Base-by-base conservation (phyloP, 2,113 vertebrate species). In the Ailuropoda melanoleuca region DNA sequence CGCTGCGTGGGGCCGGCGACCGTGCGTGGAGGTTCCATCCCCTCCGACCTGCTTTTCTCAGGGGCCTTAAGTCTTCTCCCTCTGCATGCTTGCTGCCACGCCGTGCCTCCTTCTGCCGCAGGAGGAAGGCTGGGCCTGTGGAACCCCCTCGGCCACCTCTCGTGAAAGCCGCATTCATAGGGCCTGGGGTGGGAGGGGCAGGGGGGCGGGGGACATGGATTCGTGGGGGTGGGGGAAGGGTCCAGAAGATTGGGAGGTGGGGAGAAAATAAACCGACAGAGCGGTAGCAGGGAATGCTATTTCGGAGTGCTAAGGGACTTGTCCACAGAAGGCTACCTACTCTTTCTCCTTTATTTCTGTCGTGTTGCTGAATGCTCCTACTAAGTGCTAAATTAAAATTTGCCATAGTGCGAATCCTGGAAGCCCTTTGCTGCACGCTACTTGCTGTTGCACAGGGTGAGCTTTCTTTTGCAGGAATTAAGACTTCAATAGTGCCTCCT, bases 301-400 rank as follows among this genome's bases (percentile, higher is more conserved):
- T 12, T 11, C 26, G 70, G 85, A 50, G 34, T 93, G 97, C 97
- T 53, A 95, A 92, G 83, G 84, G 84, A 24, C 60, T 8, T 55
- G 10, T 12, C 62, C 10, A 2, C 24, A 23, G 31, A 31, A 21
- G 64, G 81, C 90, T 94, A 84, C 66, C 78, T 11, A 66, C 56
- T 89, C 80, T 13, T 97, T 97, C 3, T 39, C 43, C 48, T 70
- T 58, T 88, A 15, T 21, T 75, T 84, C 34, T 92, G 96, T 90
- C 56, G 5, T 26, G 75, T 64, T n/a, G 72, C 56, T 91, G 94
- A 97, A 97, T 60, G 56, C 77, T 97, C 97, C 98, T 97, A 97
- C 95, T 50, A 98, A 97, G 98, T 96, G 97, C 97, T 98, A 97
- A 97, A 97, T 98, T 96, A 97, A 98, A 98, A 98, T 97, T 91